phyloP scores from a whole-genome alignment of 2,113 vertebrate genomes.

The Calyptomena viridis region DNA sequence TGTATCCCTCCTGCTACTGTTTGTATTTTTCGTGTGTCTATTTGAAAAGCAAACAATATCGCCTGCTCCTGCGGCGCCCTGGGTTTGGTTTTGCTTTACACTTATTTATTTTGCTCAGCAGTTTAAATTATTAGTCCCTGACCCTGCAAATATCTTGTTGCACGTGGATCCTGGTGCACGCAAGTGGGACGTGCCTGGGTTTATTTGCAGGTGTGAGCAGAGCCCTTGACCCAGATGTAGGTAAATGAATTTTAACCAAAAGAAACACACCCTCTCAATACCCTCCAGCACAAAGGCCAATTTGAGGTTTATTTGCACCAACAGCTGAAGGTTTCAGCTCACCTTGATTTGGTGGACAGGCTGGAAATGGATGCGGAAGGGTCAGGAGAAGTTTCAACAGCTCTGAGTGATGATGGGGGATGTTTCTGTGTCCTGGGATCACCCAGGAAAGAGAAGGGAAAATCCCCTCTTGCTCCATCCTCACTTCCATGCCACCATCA shows the following conservation, averaged over 20 bases:
- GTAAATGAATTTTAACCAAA: not conserved
- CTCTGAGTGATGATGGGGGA: not conserved
- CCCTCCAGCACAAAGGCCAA: not conserved
- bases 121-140: constrained; percentile 34
- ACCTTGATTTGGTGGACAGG: not conserved
- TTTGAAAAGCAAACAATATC: constrained; percentile 64
- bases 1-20: constrained; percentile 56
- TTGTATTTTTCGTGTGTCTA: constrained; percentile 59
- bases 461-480: not conserved
- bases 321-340: not conserved
- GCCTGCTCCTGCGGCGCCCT: not conserved
- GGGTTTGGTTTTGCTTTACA: constrained; percentile 22
- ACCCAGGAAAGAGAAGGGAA: not conserved
- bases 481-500: not conserved
- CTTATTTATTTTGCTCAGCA: constrained; percentile 14
- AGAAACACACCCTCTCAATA: no score
- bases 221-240: not conserved
- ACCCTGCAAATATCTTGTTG: not conserved
- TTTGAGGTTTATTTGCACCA: not conserved
- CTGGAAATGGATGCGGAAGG: not conserved
- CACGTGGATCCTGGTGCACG: not conserved
- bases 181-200: not conserved
- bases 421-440: not conserved
- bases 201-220: not conserved
- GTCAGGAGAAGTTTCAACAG: not conserved